Evolutionary conservation across 2,888 invertebrate species (phyloP).

Genomic region (Leistus spinibarbis): DNA sequence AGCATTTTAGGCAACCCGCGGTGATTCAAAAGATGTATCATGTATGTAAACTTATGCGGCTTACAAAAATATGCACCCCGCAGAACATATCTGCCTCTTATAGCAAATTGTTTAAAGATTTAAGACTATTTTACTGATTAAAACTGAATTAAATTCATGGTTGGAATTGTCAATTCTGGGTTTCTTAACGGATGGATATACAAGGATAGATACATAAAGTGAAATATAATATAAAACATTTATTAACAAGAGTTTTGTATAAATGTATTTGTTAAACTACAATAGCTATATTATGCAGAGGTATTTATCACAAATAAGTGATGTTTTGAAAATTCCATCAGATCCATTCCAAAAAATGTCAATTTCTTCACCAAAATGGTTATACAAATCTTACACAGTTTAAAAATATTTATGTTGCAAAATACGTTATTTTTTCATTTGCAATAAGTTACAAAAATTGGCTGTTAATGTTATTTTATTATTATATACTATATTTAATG

Average conservation of each 20-base stretch:
- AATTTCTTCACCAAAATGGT: neutral
- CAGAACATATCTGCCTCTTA: no score
- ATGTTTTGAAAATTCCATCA: slow-evolving; percentile 36
- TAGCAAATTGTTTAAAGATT: no score
- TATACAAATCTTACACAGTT: neutral
- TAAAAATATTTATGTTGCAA: neutral
- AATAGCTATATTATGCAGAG: slow-evolving; percentile 28
- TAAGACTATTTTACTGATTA: no score
- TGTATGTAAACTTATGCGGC: no score
- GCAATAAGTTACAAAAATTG: neutral
- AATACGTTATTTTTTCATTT: neutral
- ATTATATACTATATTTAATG: slow-evolving; percentile 1
- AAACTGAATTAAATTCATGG: no score
- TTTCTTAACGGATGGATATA: neutral
- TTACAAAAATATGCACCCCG: no score
- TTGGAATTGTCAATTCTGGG: no score
- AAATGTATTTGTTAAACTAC: slow-evolving; percentile 33
- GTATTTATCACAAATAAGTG: slow-evolving; percentile 34
- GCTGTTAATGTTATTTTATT: neutral
- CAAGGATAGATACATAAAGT: neutral
- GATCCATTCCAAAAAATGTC: slow-evolving; percentile 14
- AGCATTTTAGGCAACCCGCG: neutral
- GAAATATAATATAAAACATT: slow-evolving; percentile 22
- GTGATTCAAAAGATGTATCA: neutral
- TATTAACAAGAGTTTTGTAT: slow-evolving; percentile 37